Conservation (phyloP, 2,113 vertebrate genomes). For the Sinocyclocheilus anophthalmus region DNA sequence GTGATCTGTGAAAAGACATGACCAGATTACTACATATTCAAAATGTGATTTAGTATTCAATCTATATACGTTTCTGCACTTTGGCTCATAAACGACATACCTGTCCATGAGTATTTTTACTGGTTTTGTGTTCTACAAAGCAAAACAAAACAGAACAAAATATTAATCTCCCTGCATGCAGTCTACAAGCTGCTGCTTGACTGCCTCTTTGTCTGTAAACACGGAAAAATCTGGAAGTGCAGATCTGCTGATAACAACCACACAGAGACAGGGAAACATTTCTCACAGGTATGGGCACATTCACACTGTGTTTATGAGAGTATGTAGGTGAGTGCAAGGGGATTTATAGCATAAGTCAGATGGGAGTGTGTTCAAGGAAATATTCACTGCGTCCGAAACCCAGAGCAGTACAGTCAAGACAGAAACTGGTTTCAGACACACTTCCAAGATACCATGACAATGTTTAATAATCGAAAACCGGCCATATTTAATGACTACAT, state of each 20-base stretch:
- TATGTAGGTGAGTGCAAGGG: conserved; percentile 36
- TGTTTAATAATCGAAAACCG: not conserved
- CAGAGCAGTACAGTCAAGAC: not conserved
- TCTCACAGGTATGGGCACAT: conserved; percentile 57
- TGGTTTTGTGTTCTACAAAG: conserved; percentile 93
- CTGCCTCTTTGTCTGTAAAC: conserved; percentile 31
- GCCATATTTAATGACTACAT: not conserved
- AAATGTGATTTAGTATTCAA: not conserved
- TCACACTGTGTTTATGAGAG: conserved; percentile 41
- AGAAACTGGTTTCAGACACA: not conserved
- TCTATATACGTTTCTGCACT: not conserved
- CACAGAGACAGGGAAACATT: conserved; percentile 39
- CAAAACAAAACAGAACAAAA: conserved; percentile 64
- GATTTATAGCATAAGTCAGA: conserved; percentile 44
- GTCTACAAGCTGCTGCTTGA: conserved; percentile 42
- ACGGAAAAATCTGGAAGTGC: conserved; percentile 31
- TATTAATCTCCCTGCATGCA: conserved; percentile 30
- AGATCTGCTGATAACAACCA: conserved; percentile 43
- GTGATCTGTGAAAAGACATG: conserved; percentile 77
- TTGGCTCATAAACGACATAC: conserved; percentile 71
- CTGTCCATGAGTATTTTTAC: conserved; percentile 97
- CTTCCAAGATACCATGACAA: not conserved
- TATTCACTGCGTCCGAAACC: not conserved
- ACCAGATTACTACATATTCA: not conserved
- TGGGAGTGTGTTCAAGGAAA: not conserved